Evolutionary conservation across 2,888 invertebrate genomes (phyloP), one percentile per base, ranked within the genome.

Genomic region (Cyclophora albipunctata): DNA sequence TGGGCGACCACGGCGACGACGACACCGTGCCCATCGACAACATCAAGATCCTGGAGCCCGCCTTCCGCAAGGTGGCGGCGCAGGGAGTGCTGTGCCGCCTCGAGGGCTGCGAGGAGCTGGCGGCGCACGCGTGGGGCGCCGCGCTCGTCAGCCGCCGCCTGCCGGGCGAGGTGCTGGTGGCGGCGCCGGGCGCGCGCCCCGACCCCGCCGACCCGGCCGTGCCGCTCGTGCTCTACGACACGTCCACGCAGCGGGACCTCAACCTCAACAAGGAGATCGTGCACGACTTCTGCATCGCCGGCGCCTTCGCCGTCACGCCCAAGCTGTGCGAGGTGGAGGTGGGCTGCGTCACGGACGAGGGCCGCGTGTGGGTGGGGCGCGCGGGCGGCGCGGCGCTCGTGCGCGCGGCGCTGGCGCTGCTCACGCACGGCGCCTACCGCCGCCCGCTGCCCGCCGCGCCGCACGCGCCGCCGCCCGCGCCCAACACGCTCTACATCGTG

Each of bases 1-100:
- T 94, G 55, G 92, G 95, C 5, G 96, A 96, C 75, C 92, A 91
- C 58, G 95, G 95, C 0, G 94, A 94, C 59, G 92, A 92, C 55
- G 92, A 92, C 45, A 72, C 76, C 7, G 89, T 93, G 34, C 62
- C 81, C 3, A 76, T 90, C 6, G 72, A 84, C 34, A 83, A 90
- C 53, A 84, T 96, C 34, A 91, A 90, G 60, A 85, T 90, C 34
- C 85, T 93, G 47, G 91, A 91, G 53, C 86, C 91, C 1, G 90
- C 91, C 54, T 95, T 94, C 66, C 89, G 92, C 6, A 78, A 75
- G 47, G 76, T 94, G 34, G 91, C 94, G 7, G 91, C 93, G 0
- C 95, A 95, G 91, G 94, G 93, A 34, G 90, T 95, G 52, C 90
- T 92, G 57, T 90, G 94, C 58, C 91, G 92, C 20, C 78, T 95